Base-by-base conservation (phyloP, 35 echinoderm and acorn worm species). In the Holothuria glaberrima region DNA sequence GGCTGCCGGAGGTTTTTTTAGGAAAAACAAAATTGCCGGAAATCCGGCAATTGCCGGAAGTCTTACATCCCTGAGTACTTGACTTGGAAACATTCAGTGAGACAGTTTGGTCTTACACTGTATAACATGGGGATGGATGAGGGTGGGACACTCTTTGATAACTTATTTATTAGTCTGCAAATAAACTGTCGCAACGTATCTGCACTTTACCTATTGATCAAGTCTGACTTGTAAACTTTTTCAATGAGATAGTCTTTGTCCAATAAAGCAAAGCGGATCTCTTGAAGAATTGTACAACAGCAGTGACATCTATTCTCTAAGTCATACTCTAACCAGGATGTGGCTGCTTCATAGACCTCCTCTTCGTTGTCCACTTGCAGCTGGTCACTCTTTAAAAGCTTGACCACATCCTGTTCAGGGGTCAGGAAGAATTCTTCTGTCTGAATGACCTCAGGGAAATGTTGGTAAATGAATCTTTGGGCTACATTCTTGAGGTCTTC, bases 401-500 rank as follows among this genome's bases (percentile, higher is more conserved):
- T 78, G 32, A 95, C 91, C 48, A 99, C 91, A 22, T 95, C 93
- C 65, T 99, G 93, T 84, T 99, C 97, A 0, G 93, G 82, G 70
- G 92, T 94, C 12, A 99, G 81, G 86, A 99, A 99, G 78, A 99
- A 99, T 26, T 99, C 96, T 59, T 99, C 97, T 0, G 97, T 93
- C 31, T 86, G 75, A 60, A 99, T 90, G 6, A 99, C 97, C 69
- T 99, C 97, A 12, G 88, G 97, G 79, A 99, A 99, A 69, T 99
- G 97, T 64, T 99, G 97, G 85, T 99, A 99, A 80, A 99, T 95
- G 78, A 99, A 99, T 6, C 97, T 89, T 17, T 91, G 87, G 52
- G 93, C 92, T 30, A 86, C 85, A 52, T 93, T 92, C 71, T 99
- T 94, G 31, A 99, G 91, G 56, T 99, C 97, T 25, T 68, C 54